Conservation (phyloP, 2,113 vertebrate species). For the Dasyornis broadbenti region DNA sequence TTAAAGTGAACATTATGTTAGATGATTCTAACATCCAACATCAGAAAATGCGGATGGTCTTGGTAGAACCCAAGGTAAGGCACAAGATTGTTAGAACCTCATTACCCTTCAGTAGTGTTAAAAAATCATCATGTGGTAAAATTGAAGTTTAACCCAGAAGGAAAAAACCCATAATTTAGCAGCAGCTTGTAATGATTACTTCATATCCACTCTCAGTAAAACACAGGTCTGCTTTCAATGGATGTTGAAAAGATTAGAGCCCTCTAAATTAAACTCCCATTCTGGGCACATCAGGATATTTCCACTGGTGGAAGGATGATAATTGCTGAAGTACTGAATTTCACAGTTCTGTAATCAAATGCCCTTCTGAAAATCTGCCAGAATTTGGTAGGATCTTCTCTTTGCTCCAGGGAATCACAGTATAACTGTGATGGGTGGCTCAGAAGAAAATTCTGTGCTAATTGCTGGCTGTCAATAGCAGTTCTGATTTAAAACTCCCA, state of each 20-base stretch:
- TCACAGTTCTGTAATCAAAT: background rate
- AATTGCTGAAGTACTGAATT: background rate
- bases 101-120: background rate
- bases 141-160: background rate
- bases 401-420: background rate
- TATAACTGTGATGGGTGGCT: background rate
- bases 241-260: background rate
- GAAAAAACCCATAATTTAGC: background rate
- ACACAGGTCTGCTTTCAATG: background rate
- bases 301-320: background rate
- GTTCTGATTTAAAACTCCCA: background rate
- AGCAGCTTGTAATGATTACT: background rate
- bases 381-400: background rate
- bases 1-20: slow-evolving; percentile 89
- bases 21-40: slow-evolving; percentile 95
- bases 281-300: background rate
- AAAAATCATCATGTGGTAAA: background rate
- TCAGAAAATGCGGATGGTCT: slow-evolving; percentile 94
- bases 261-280: background rate
- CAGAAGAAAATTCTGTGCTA: background rate
- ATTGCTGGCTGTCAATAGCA: background rate
- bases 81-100: background rate
- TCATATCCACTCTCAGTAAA: background rate
- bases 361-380: background rate
- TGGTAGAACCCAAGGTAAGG: slow-evolving; percentile 90